Evolutionary conservation across 2,888 invertebrate species (phyloP), one percentile per base, ranked within the genome.

Genomic region (Venusia cambrica): DNA sequence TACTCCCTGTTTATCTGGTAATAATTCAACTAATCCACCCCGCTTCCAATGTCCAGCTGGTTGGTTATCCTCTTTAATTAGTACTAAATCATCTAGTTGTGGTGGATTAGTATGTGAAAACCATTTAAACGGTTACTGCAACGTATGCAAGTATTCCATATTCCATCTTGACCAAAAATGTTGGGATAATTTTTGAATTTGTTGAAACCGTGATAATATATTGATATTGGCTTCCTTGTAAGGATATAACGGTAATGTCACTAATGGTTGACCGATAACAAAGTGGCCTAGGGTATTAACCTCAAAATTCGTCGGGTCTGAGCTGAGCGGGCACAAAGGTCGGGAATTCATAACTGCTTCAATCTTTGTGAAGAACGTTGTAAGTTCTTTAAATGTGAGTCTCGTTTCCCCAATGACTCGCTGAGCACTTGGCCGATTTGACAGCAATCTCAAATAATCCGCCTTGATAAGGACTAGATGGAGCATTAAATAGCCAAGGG

Each of bases 261-360:
- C 17, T 5, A 35, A 6, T 5, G 35, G 22, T 17, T 26, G 21
- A 4, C 35, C 35, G 7, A 28, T 18, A 1, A 35, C 2, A 9
- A 32, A 32, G 14, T 22, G 31, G 6, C 31, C 24, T 7, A 17
- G 22, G 2, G 24, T 32, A 5, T 27, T 6, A 4, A 21, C 10
- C 12, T 27, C 20, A 5, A 27, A 12, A 6, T 27, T 27, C 5
- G 1, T n/a, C 1, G 25, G 26, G 6, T 25, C 25, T 1, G 17
- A 7, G 9, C 26, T 20, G 11, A 27, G 12, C 3, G 8, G 7
- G 5, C 8, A 5, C 4, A 32, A 12, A 4, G 31, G 31, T 1
- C 31, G n/a, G 3, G 16, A 24, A 7, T 34, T 34, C 5, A 34
- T 5, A 6, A 16, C 6, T 1, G 27, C 34, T 12, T 34, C 34